phyloP scores from a whole-genome alignment of 2,888 invertebrate species.

The Nymphalis urticae region DNA sequence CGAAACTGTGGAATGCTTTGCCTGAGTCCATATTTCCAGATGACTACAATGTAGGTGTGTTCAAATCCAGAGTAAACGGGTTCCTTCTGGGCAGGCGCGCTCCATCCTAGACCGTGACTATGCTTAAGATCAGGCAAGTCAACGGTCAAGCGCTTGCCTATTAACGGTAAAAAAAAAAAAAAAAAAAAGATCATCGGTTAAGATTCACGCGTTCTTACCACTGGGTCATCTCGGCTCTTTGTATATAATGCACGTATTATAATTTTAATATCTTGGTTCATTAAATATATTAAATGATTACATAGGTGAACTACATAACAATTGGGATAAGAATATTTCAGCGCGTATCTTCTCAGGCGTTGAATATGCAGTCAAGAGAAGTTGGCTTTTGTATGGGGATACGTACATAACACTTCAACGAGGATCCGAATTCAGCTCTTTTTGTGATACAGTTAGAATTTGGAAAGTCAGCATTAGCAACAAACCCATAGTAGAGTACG shows the following conservation, averaged over 20 bases:
- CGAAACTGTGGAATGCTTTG: too few relatives aligned
- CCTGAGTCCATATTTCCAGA: too few relatives aligned
- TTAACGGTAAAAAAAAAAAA: too few relatives aligned
- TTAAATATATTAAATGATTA: neutral
- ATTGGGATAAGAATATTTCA: constrained; percentile 50
- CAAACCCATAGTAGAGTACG: constrained; percentile 55
- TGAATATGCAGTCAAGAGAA: constrained; percentile 53
- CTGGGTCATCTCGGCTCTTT: too few relatives aligned
- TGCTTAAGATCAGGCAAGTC: too few relatives aligned
- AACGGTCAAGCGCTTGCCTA: too few relatives aligned
- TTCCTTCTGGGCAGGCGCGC: too few relatives aligned
- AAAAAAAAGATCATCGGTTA: too few relatives aligned
- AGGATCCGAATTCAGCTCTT: constrained; percentile 54
- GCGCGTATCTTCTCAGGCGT: constrained; percentile 55
- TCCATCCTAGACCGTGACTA: too few relatives aligned
- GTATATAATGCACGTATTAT: neutral
- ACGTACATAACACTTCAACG: constrained; percentile 57
- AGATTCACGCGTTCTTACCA: too few relatives aligned
- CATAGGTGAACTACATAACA: constrained; percentile 27
- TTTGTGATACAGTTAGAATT: constrained; percentile 55
- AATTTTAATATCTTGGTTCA: neutral
- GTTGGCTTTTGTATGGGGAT: constrained; percentile 56
- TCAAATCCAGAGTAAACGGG: too few relatives aligned
- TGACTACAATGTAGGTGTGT: too few relatives aligned
- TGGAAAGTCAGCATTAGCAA: constrained; percentile 50